A percentile compares a stretch with the other conserved stretches of the same genome.
These are phyloP conservation scores for Zootoca vivipara DNA, from an alignment of 2,113 vertebrate genomes.

Conservation along the genomic window DNA sequence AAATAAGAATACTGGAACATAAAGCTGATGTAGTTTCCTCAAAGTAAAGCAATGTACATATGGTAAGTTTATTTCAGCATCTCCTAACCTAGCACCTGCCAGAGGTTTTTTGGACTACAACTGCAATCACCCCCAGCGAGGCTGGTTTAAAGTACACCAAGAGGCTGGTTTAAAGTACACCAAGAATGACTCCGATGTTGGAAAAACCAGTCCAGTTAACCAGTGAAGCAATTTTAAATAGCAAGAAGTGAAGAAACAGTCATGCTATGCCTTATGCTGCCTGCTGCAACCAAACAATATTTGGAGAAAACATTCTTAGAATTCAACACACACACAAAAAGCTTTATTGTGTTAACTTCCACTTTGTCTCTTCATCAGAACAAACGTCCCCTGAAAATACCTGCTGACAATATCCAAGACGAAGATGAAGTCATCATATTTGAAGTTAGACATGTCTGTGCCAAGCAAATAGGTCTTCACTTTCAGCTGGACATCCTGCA, in stretches of 20 bases:
- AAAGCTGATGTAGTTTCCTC: neutral
- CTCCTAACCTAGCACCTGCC: too few species aligned
- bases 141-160: too few species aligned
- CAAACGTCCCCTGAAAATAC: slow-evolving; percentile 67
- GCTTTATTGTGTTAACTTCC: neutral
- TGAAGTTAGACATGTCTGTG: slow-evolving; percentile 98
- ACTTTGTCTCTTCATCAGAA: neutral
- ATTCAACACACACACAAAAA: too few species aligned
- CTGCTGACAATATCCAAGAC: slow-evolving; percentile 98
- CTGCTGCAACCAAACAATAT: neutral
- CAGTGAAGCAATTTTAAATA: too few species aligned
- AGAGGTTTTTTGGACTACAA: neutral
- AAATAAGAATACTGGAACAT: neutral
- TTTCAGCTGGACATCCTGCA: slow-evolving; percentile 96
- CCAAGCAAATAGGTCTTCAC: slow-evolving; percentile 97
- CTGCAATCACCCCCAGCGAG: too few species aligned
- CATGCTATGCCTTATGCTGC: neutral
- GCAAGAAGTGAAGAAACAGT: neutral
- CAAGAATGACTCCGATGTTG: too few species aligned
- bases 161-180: too few species aligned
- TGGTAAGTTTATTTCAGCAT: too few species aligned
- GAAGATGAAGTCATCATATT: slow-evolving; percentile 98
- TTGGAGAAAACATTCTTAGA: neutral
- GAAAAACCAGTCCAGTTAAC: too few species aligned
- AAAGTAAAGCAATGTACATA: neutral